Evolutionary conservation across 1,140 invertebrate species (phyloP).

Genomic region (Ladona fulva): DNA sequence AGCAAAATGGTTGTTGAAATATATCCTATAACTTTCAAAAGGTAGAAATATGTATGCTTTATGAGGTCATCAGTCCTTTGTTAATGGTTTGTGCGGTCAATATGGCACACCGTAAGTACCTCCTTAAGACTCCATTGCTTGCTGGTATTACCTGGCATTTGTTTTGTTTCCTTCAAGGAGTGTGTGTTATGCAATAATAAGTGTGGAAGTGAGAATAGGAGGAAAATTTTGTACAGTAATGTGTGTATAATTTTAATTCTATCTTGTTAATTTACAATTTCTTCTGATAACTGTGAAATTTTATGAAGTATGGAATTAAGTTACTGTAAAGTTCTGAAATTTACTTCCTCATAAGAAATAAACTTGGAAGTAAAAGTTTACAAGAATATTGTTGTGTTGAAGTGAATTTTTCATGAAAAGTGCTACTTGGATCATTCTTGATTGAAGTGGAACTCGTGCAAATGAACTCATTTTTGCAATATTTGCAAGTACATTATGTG

Average conservation of each 20-base stretch:
- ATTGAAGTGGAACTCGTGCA: conserved; percentile 8
- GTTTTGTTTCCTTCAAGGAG: background rate
- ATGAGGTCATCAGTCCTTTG: background rate
- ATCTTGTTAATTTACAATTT: conserved; percentile 4
- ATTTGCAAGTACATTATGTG: conserved; percentile 2
- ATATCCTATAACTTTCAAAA: background rate
- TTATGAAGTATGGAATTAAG: conserved; percentile 3
- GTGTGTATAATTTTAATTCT: conserved; percentile 5
- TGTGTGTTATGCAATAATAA: conserved; percentile 1
- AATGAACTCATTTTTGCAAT: conserved; percentile 9
- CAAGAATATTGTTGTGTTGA: conserved; percentile 7
- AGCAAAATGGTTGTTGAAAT: background rate
- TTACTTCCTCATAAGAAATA: conserved; percentile 7
- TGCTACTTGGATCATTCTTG: conserved; percentile 9
- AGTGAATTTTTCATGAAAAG: conserved; percentile 7
- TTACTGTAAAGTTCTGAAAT: conserved; percentile 3
- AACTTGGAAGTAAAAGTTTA: conserved; percentile 4
- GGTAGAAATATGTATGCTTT: background rate
- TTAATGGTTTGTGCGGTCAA: background rate
- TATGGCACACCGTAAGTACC: background rate
- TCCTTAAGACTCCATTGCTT: background rate
- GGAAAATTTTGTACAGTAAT: background rate
- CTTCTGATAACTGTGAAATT: background rate
- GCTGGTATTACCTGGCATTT: conserved; percentile 8
- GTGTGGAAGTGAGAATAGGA: background rate